phyloP scores from a whole-genome alignment of 2,888 invertebrate species.

The Eudemis profundana region DNA sequence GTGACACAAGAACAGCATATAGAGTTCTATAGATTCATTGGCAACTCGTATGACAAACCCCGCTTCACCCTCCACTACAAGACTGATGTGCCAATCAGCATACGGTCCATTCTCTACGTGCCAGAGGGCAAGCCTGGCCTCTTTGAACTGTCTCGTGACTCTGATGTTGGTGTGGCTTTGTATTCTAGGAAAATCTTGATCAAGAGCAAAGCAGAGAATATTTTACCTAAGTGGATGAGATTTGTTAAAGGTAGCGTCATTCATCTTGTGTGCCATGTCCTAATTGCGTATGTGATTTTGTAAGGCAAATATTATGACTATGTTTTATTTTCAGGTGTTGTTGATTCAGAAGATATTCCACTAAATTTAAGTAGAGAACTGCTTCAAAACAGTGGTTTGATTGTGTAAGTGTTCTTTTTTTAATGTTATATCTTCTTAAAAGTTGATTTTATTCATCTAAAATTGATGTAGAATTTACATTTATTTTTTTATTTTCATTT shows the following conservation, averaged over 20 bases:
- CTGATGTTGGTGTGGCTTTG: constrained; percentile 93
- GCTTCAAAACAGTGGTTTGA: constrained; percentile 96
- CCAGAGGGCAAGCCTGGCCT: constrained; percentile 97
- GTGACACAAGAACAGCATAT: constrained; percentile 94
- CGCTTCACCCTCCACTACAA: constrained; percentile 96
- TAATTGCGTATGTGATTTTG: no score
- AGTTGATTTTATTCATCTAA: no score
- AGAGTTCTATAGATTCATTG: constrained; percentile 96
- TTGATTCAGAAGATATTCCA: constrained; percentile 99
- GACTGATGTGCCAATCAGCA: constrained; percentile 96
- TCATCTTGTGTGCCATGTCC: no score
- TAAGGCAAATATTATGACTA: constrained; percentile 13
- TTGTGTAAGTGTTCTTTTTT: constrained; percentile 91
- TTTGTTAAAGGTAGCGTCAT: constrained; percentile 92
- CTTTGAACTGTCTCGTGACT: constrained; percentile 95
- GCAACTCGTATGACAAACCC: constrained; percentile 94
- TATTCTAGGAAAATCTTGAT: constrained; percentile 97
- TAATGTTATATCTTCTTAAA: no score
- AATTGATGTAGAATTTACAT: no score
- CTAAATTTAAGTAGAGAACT: constrained; percentile 98
- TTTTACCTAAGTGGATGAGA: constrained; percentile 97
- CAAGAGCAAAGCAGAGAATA: constrained; percentile 94
- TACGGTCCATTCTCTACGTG: constrained; percentile 95
- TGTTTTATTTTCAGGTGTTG: constrained; percentile 88
- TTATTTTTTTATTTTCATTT: constrained; percentile 48